Conservation (phyloP, 2,113 vertebrate genomes). For the Syngnathus scovelli region DNA sequence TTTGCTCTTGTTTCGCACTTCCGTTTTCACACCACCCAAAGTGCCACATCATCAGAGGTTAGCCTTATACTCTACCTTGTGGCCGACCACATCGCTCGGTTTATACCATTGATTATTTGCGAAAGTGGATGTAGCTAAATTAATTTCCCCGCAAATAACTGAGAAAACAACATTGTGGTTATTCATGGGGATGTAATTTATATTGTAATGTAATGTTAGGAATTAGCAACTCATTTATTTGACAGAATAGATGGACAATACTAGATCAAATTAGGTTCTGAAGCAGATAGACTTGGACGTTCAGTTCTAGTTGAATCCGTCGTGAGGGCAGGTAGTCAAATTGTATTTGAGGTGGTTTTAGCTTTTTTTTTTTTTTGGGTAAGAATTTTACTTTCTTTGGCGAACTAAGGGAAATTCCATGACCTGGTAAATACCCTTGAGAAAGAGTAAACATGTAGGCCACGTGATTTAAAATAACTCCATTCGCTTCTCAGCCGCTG, state of each 20-base stretch:
- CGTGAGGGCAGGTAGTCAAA: neutral
- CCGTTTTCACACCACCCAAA: neutral
- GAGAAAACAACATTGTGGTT: too few species aligned
- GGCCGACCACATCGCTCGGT: constrained; percentile 13
- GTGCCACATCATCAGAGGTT: constrained; percentile 57
- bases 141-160: too few species aligned
- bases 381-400: neutral
- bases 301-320: neutral
- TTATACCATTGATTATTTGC: neutral
- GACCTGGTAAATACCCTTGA: neutral
- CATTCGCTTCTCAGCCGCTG: neutral
- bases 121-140: neutral
- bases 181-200: too few species aligned
- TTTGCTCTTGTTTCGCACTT: constrained; percentile 21
- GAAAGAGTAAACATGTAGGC: neutral
- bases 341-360: neutral
- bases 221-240: too few species aligned
- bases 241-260: neutral
- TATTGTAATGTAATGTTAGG: too few species aligned
- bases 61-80: constrained; percentile 45
- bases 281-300: neutral
- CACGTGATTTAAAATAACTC: neutral
- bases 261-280: neutral
- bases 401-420: neutral
- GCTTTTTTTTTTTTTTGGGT: neutral